phyloP scores from a whole-genome alignment of 64 coral and sea anemone genomes.

The Pocillopora damicornis region DNA sequence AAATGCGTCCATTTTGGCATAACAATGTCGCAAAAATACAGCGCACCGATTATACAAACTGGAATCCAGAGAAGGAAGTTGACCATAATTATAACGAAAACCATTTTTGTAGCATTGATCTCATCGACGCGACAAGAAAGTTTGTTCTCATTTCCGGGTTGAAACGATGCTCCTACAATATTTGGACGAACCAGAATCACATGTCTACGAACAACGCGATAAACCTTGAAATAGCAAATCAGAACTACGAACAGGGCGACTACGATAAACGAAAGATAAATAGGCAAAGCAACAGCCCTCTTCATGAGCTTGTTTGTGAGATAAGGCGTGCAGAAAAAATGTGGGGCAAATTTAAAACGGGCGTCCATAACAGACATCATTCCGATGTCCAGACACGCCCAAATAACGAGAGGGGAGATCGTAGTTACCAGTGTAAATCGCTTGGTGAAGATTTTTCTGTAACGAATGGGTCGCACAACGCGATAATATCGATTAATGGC shows the following conservation, averaged over 20 bases:
- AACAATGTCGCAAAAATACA: neutral
- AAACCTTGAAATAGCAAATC: slow-evolving; percentile 54
- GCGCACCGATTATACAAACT: slow-evolving; percentile 24
- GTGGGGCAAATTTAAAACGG: slow-evolving; percentile 23
- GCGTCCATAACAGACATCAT: neutral
- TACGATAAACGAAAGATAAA: slow-evolving; percentile 10
- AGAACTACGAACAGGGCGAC: slow-evolving; percentile 1
- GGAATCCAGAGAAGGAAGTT: slow-evolving; percentile 45
- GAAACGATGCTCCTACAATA: neutral
- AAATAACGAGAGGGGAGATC: neutral
- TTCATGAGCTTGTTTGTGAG: neutral
- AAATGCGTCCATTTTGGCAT: slow-evolving; percentile 24
- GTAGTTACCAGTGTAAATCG: neutral
- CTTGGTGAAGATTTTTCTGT: slow-evolving; percentile 23
- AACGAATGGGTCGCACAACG: neutral
- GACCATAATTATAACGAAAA: slow-evolving; percentile 34
- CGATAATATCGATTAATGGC: slow-evolving; percentile 37
- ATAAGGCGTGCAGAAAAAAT: slow-evolving; percentile 22
- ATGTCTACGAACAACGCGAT: slow-evolving; percentile 29
- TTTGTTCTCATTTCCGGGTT: neutral
- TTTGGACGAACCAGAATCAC: neutral
- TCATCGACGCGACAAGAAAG: slow-evolving; percentile 11
- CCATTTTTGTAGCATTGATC: slow-evolving; percentile 37
- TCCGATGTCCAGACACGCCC: neutral
- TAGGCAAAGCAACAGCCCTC: neutral